These are phyloP conservation scores for Paradoxurus hermaphroditus DNA, from an alignment of 2,113 vertebrate species.

Conservation along the genomic window DNA sequence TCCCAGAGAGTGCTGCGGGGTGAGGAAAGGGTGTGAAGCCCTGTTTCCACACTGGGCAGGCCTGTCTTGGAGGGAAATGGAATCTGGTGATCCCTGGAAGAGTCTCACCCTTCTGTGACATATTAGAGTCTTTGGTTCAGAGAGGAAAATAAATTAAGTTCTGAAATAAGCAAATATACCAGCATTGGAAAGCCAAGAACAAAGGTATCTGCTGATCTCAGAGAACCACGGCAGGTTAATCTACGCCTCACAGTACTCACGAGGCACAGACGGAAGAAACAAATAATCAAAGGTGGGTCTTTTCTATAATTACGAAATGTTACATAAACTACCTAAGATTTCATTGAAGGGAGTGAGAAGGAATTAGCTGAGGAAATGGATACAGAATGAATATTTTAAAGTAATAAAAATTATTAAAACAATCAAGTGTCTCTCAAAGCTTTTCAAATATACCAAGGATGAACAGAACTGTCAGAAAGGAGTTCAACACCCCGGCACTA, in stretches of 20 bases:
- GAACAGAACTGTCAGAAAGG: not conserved
- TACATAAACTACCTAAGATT: not conserved
- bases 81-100: not conserved
- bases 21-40: not conserved
- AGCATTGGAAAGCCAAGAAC: not conserved
- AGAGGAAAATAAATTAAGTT: not conserved
- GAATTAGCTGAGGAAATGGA: not conserved
- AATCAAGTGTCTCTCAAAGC: not conserved
- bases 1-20: not conserved
- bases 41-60: no score
- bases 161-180: not conserved
- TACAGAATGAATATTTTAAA: not conserved
- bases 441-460: not conserved
- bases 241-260: no score
- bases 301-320: not conserved
- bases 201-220: not conserved
- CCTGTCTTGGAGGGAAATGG: not conserved
- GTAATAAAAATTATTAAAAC: not conserved
- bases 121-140: not conserved
- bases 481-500: not conserved
- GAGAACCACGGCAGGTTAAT: not conserved
- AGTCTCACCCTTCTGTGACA: not conserved
- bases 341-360: not conserved
- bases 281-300: not conserved
- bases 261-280: not conserved